Conservation (phyloP, 2,888 invertebrate species). For the Polydrusus tereticollis region DNA sequence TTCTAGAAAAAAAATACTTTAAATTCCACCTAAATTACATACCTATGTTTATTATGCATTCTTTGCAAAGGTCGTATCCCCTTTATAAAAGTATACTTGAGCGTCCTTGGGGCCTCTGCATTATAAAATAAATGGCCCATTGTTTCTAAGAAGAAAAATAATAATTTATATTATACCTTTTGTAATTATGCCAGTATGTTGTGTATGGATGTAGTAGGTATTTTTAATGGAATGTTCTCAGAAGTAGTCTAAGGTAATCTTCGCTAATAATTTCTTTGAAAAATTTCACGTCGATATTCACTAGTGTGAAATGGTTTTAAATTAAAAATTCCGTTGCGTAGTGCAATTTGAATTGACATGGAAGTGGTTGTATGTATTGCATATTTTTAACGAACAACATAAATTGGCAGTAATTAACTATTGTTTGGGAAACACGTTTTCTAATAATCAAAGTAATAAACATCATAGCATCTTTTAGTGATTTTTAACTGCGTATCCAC, state of each 20-base stretch:
- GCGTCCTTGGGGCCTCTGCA: conserved; percentile 31
- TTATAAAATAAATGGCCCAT: conserved; percentile 20
- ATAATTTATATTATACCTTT: conserved; percentile 21
- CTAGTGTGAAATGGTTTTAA: too few relatives aligned
- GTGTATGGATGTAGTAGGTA: neutral
- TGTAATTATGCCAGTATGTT: conserved; percentile 1
- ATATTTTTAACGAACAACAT: too few relatives aligned
- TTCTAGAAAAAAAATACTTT: too few relatives aligned
- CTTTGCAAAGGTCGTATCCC: conserved; percentile 4
- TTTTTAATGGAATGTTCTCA: neutral
- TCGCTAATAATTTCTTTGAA: neutral
- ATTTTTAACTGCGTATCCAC: too few relatives aligned
- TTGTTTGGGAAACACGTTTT: too few relatives aligned
- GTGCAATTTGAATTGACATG: too few relatives aligned
- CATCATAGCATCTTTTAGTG: too few relatives aligned
- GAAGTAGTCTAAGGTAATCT: neutral
- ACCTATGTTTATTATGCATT: neutral
- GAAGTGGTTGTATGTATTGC: too few relatives aligned
- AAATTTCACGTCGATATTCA: neutral
- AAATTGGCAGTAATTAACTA: too few relatives aligned
- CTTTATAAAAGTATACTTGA: neutral
- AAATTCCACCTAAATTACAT: neutral
- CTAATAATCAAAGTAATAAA: too few relatives aligned
- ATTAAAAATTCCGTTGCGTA: too few relatives aligned
- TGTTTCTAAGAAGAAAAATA: conserved; percentile 30